Conservation (phyloP, 2,888 invertebrate species). For the Watsonalla binaria region DNA sequence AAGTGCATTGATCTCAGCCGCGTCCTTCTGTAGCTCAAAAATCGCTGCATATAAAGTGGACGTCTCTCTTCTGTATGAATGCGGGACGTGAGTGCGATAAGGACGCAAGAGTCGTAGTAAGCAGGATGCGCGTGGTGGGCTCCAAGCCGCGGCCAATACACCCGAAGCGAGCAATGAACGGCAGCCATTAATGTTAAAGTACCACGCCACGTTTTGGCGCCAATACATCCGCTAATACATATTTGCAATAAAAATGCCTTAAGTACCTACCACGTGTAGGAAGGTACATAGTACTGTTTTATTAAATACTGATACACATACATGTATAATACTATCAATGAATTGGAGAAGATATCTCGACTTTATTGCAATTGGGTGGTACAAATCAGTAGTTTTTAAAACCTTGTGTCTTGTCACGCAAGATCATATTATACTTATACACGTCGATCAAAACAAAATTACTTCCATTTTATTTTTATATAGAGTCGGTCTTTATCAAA, state of each 20-base stretch:
- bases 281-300: too few relatives aligned
- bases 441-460: too few relatives aligned
- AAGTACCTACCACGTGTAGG: slow-evolving; percentile 3
- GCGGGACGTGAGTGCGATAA: slow-evolving; percentile 46
- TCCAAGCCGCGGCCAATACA: slow-evolving; percentile 66
- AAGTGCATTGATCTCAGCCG: slow-evolving; percentile 76
- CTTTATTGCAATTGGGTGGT: too few relatives aligned
- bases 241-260: slow-evolving; percentile 7
- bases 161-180: slow-evolving; percentile 74
- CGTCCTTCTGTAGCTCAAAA: slow-evolving; percentile 75
- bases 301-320: too few relatives aligned
- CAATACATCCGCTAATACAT: slow-evolving; percentile 26
- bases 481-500: too few relatives aligned
- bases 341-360: too few relatives aligned
- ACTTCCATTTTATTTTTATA: too few relatives aligned
- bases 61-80: slow-evolving; percentile 55
- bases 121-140: slow-evolving; percentile 73
- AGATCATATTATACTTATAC: too few relatives aligned
- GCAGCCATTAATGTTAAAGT: slow-evolving; percentile 64
- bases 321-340: too few relatives aligned
- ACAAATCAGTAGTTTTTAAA: too few relatives aligned
- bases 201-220: slow-evolving; percentile 71
- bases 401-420: too few relatives aligned
- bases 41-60: slow-evolving; percentile 69
- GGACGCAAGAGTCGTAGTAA: slow-evolving; percentile 64